A percentile compares a stretch with the other conserved stretches of the same genome.
These are phyloP conservation scores for Augiades crinisus DNA, from an alignment of 2,888 invertebrate species.

Conservation along the genomic window DNA sequence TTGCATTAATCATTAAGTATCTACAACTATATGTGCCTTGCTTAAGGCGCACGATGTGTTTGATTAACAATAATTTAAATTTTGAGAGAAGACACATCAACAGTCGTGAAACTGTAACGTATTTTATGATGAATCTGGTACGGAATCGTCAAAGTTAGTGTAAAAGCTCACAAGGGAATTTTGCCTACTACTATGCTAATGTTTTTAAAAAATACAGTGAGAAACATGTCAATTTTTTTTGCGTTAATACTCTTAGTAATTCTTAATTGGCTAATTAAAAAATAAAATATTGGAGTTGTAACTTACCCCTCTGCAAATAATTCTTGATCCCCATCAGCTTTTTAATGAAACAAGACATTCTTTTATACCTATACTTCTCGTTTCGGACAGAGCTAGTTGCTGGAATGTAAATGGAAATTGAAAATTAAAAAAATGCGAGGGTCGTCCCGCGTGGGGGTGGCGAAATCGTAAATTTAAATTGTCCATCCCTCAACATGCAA, in stretches of 20 bases:
- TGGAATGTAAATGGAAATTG: slow-evolving; percentile 79
- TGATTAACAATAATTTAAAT: no score
- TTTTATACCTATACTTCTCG: slow-evolving; percentile 33
- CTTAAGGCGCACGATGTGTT: no score
- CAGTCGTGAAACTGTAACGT: no score
- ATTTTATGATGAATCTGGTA: no score
- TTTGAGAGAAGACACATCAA: no score
- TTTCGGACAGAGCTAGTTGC: slow-evolving; percentile 53
- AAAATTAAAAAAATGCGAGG: slow-evolving; percentile 78
- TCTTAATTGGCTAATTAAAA: slow-evolving; percentile 1
- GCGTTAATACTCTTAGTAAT: background rate
- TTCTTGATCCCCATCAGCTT: slow-evolving; percentile 32
- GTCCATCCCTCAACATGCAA: slow-evolving; percentile 77
- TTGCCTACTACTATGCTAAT: no score
- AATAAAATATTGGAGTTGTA: background rate
- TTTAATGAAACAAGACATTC: slow-evolving; percentile 35
- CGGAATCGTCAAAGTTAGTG: no score
- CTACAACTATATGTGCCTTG: no score
- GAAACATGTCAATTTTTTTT: no score
- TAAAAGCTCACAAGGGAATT: no score
- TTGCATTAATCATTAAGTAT: no score
- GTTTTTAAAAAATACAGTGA: no score
- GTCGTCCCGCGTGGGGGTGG: slow-evolving; percentile 64
- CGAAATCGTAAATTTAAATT: slow-evolving; percentile 79
- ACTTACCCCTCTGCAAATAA: slow-evolving; percentile 27